These are phyloP conservation scores for Microcaecilia unicolor DNA, from an alignment of 2,797 vertebrate species.

Conservation along the genomic window DNA sequence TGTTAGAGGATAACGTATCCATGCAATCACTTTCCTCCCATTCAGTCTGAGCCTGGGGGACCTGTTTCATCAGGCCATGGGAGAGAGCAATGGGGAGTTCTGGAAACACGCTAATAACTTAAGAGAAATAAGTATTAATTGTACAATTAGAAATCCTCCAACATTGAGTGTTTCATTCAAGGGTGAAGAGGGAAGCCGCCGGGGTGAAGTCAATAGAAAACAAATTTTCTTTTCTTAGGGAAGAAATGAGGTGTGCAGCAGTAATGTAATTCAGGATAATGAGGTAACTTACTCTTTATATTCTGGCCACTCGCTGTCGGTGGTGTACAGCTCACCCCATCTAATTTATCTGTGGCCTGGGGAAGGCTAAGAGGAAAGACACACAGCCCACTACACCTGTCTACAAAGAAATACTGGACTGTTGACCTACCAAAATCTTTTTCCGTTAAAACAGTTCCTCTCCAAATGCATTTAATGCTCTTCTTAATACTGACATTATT, in stretches of 20 bases:
- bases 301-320: no score
- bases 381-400: no score
- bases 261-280: constrained; percentile 71
- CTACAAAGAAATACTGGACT: no score
- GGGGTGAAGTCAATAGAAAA: constrained; percentile 65
- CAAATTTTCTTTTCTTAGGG: constrained; percentile 63
- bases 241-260: constrained; percentile 69
- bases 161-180: neutral
- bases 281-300: constrained; percentile 73
- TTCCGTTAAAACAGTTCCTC: no score
- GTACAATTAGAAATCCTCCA: constrained; percentile 1
- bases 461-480: no score
- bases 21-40: no score
- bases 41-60: no score
- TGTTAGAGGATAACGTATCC: no score
- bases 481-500: no score
- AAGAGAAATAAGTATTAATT: constrained; percentile 22
- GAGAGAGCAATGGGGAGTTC: no score
- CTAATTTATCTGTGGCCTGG: constrained; percentile 24
- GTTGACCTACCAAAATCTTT: no score
- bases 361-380: constrained; percentile 17
- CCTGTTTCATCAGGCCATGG: no score
- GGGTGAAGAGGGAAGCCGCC: neutral
- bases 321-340: constrained; percentile 49
- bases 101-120: constrained; percentile 3